Base-by-base conservation (phyloP, 1,140 invertebrate genomes). In the Drosophila hydei region DNA sequence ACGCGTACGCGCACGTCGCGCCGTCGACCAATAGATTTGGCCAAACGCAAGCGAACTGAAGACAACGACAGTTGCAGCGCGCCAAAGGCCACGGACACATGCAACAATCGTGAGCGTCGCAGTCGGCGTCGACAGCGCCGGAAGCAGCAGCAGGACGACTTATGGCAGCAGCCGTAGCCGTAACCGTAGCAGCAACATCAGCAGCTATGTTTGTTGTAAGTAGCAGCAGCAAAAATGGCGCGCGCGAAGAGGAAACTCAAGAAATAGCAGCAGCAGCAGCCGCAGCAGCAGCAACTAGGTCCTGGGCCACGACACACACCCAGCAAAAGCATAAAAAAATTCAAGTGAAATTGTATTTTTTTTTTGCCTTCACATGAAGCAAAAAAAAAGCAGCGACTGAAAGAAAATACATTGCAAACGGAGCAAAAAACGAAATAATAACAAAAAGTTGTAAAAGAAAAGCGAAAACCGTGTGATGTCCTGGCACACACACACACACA, bases 371-470 rank as follows among this genome's bases (percentile, higher is more conserved):
- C 75, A 87, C 74, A 83, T 88, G 83, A 67, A 84, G 79, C 67
- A 88, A 87, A 85, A 87, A 87, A 87, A 88, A 70, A 72, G 65
- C 68, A 88, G 83, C 83, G 73, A 87, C 75, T 79, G 78, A 87
- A 87, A 87, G 83, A 87, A 56, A 87, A 87, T 87, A 88, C 83
- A 87, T 87, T 87, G 72, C 75, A 67, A 73, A 73, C 69, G 51
- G 69, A 79, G 83, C 75, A 87, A 88, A 87, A 87, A 87, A 78
- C 81, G 81, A 87, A 88, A 87, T 87, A 87, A 87, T 87, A 87
- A 83, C 83, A 87, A 87, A 88, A 87, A 87, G 81, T 85, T 88
- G 83, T 81, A 87, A 87, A 87, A 87, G 83, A 87, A 87, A 87
- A 87, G 83, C 83, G 83, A 87, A 55, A 87, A 88, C 83, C 84